phyloP scores from a whole-genome alignment of 1,140 invertebrate genomes.

The Branchinecta lindahli region DNA sequence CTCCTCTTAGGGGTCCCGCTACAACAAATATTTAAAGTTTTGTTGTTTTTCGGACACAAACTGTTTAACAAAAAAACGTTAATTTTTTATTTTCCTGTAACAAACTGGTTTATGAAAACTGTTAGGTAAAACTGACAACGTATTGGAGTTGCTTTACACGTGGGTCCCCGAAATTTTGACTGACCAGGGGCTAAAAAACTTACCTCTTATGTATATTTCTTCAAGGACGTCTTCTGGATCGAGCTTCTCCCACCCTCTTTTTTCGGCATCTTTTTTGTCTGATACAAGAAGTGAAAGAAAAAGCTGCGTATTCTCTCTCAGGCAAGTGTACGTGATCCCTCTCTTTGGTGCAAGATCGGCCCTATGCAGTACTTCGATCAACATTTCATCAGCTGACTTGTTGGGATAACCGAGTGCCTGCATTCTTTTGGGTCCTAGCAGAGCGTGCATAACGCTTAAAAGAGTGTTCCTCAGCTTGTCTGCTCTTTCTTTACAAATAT shows the following conservation, averaged over 20 bases:
- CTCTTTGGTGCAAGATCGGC: neutral
- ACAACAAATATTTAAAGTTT: too few species aligned
- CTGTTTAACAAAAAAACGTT: too few species aligned
- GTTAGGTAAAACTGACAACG: too few species aligned
- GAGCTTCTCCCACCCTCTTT: neutral
- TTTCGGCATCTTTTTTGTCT: neutral
- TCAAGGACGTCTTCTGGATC: neutral
- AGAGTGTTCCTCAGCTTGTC: neutral
- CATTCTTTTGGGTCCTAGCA: slow-evolving; percentile 4
- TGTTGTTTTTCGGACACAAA: too few species aligned
- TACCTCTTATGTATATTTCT: slow-evolving; percentile 8
- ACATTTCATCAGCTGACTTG: neutral
- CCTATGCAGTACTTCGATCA: neutral
- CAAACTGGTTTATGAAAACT: too few species aligned
- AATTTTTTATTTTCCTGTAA: too few species aligned
- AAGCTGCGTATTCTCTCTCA: neutral
- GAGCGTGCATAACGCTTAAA: slow-evolving; percentile 5
- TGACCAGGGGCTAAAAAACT: neutral
- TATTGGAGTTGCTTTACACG: too few species aligned
- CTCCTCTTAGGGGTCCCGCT: too few species aligned
- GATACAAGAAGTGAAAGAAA: neutral
- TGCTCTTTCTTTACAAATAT: neutral
- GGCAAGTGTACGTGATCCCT: neutral
- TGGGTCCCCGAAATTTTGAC: too few species aligned
- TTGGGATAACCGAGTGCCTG: neutral